Evolutionary conservation across 2,888 invertebrate genomes (phyloP), one percentile per base, ranked within the genome.

Genomic region (Pristionchus fissidentatus): DNA sequence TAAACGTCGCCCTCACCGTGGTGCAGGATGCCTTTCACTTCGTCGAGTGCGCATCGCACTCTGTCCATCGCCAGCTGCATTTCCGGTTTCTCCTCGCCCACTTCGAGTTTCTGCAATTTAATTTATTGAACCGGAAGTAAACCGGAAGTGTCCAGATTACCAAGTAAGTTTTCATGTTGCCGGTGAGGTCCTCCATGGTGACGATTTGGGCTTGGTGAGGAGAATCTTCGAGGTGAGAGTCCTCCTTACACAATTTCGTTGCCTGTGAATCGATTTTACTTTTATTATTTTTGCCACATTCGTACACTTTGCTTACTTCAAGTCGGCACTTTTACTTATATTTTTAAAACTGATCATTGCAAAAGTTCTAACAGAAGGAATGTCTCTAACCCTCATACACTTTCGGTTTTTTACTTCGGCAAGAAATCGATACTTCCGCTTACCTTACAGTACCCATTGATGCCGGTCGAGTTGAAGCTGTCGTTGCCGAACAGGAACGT

Each of bases 111-210:
- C 75, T 77, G 19, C 26, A 29, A 46, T 46, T 15, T 22, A 13
- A 4, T 46, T 49, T 73, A 73, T 66, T 77, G 46, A 32, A 49
- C 13, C 10, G 62, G 13, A n/a, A n/a, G 29, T 10, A 26, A 62
- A 62, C 19, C 8, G 29, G 38, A 19, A 38, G 19, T n/a, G n/a
- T n/a, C n/a, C n/a, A n/a, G n/a, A 2, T 73, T 52, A 87, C 87
- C 84, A 88, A 84, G 41, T 85, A 84, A 41, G 86, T 85, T 38
- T 86, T 85, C 22, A 86, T 83, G 78, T 87, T 85, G 19, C 87
- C 88, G 7, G 86, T 85, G 19, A 89, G 82, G 52, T 89, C 89
- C 35, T 89, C 89, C 89, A 89, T 89, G 84, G 88, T 87, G 22
- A 89, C 88, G n/a, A 89, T 85, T 55, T 87, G 87, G 5, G 89